Evolutionary conservation across 1,140 invertebrate species (phyloP).

Genomic region (Scaptomyza pallida): DNA sequence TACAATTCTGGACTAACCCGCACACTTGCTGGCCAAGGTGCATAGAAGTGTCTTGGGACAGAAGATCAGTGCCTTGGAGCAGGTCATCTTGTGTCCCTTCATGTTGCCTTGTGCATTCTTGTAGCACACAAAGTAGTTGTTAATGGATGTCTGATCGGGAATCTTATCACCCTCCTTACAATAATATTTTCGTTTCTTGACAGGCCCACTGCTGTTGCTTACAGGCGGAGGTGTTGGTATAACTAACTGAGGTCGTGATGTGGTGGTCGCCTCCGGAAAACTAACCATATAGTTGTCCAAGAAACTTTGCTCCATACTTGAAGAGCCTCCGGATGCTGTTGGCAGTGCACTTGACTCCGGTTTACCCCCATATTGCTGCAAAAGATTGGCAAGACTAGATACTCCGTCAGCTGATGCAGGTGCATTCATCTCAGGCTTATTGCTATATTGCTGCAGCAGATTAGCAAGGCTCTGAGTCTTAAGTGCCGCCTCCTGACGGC

Average conservation of each 20-base stretch:
- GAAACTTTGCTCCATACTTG: slow-evolving; percentile 60
- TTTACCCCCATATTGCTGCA: too few relatives aligned
- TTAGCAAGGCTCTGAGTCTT: slow-evolving; percentile 73
- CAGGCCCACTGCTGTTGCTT: slow-evolving; percentile 16
- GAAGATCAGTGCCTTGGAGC: slow-evolving; percentile 77
- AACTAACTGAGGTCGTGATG: slow-evolving; percentile 41
- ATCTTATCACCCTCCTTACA: slow-evolving; percentile 83
- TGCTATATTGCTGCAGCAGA: slow-evolving; percentile 70
- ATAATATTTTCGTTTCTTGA: slow-evolving; percentile 77
- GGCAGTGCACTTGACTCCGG: too few relatives aligned
- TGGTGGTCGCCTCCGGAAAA: slow-evolving; percentile 48
- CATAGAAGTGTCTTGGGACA: slow-evolving; percentile 73
- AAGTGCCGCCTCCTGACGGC: slow-evolving; percentile 63
- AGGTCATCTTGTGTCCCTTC: slow-evolving; percentile 82
- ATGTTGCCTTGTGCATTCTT: slow-evolving; percentile 75
- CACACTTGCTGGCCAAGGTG: slow-evolving; percentile 73
- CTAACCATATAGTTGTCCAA: slow-evolving; percentile 62
- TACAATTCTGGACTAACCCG: slow-evolving; percentile 38
- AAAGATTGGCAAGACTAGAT: too few relatives aligned
- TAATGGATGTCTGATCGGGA: slow-evolving; percentile 77
- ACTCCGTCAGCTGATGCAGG: background rate
- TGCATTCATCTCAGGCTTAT: background rate
- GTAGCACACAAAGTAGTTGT: slow-evolving; percentile 82
- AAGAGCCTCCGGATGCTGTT: background rate
- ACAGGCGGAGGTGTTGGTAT: slow-evolving; percentile 17